Evolutionary conservation across 92 coral and sea anemone genomes (phyloP), one percentile per base, ranked within the genome.

Genomic region (Zoanthus solanderi): DNA sequence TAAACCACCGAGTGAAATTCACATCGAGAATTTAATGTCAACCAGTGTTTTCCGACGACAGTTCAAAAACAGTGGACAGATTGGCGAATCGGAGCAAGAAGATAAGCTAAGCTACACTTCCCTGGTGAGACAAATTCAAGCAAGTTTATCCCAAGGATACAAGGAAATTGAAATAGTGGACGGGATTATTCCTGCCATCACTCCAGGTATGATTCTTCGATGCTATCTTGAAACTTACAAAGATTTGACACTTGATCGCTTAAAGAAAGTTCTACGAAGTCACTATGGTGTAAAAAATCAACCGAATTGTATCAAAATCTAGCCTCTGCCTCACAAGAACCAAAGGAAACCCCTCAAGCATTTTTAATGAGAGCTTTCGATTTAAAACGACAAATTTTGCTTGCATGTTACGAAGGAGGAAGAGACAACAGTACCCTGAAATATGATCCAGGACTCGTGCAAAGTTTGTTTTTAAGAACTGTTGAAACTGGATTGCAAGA

Each of bases 341-440:
- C 83, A 18, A 86, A 91, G 73, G 94, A 91, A 91, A 53, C 88
- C 71, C 85, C 93, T 9, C 93, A 94, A 84, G 92, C 53, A 72
- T 92, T 93, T 50, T 71, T 92, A 46, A 91, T 92, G 87, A 73
- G 93, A 42, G 96, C 93, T 31, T 84, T 94, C 12, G 96, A 92
- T 17, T 52, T 89, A 5, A 79, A 93, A 30, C 95, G 90, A 47
- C 90, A 92, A 54, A 83, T 92, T 5, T 30, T 90, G 30, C 90
- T 94, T 84, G 88, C 92, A 23, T 79, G 66, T 28, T 13, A 65
- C 67, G 89, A 90, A n/a, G 85, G 60, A 42, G 76, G 60, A 32
- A 88, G 88, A 58, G 88, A 83, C 83, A 79, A 76, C 16, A 54
- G 67, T 60, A 60, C 76, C 11, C 17, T 90, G 18, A 52, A 86